Base-by-base conservation (phyloP, 2,113 vertebrate species). In the Vanacampus margaritifer region DNA sequence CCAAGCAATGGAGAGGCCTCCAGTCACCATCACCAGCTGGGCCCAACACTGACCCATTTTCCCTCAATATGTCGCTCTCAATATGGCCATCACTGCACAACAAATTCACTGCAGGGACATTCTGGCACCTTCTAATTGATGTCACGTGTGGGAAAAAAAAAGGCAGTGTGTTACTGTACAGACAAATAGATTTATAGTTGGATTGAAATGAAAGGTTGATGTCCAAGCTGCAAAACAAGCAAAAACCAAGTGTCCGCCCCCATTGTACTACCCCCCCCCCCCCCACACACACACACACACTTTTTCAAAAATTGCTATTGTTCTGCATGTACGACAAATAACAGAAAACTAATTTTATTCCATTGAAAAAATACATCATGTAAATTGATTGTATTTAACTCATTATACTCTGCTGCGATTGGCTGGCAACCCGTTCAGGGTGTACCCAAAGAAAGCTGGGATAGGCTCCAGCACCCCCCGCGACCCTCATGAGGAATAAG, bases 91-190 rank as follows among this genome's bases (percentile, higher is more conserved):
- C 64, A 58, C 56, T 74, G 64, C 83, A 78, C 68, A 11, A 73
- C 73, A 89, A 90, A 92, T 90, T 82, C 88, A 83, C 76, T 88
- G 62, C 80, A 78, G 82, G 51, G 79, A 84, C 90, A 91, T 91
- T 91, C 89, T 90, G 88, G 87, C 84, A 90, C 88, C 83, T 90
- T 89, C 83, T 90, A 91, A 92, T 90, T 88, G 87, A 85, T 87
- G 85, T 88, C 89, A 91, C 87, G 78, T 92, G 89, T 73, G 67
- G 24, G 48, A 75, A 53, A 77, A 69, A 81, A 71, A 81, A 74
- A 76, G 54, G 72, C 59, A 79, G 74, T 79, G 76, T 67, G 66
- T 67, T 82, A 79, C 82, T 84, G 73, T 78, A 17, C 26, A 73
- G 71, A 56, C 32, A 23, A 79, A 74, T 19, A 17, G 64, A 32